Evolutionary conservation across 2,888 invertebrate genomes (phyloP).

Genomic region (Drosophila demipolita): DNA sequence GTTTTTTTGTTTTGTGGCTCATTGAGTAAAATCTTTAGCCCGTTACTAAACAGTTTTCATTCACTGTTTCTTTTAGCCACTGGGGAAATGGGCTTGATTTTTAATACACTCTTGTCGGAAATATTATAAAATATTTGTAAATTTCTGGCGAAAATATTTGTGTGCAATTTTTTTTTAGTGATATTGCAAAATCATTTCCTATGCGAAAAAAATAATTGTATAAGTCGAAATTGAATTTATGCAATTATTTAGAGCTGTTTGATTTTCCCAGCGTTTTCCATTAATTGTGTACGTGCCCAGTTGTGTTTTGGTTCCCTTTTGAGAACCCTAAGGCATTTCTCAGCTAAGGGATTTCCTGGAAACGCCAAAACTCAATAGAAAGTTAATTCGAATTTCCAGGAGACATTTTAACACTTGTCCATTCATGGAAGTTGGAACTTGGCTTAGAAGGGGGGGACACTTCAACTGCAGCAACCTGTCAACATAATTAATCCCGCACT

Average conservation of each 20-base stretch:
- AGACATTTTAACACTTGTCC: conserved; percentile 32
- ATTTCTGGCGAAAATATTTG: conserved; percentile 72
- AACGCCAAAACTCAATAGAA: conserved; percentile 32
- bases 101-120: conserved; percentile 18
- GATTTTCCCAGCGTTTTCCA: conserved; percentile 25
- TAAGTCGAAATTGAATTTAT: conserved; percentile 48
- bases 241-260: conserved; percentile 41
- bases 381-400: conserved; percentile 51
- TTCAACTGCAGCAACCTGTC: conserved; percentile 70
- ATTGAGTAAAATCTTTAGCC: conserved; percentile 43
- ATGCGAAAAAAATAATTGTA: conserved; percentile 45
- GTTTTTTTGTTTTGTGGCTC: conserved; percentile 19
- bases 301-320: conserved; percentile 19
- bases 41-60: conserved; percentile 59
- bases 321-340: conserved; percentile 13
- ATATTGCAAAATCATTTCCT: conserved; percentile 70
- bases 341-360: conserved; percentile 32
- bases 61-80: conserved; percentile 29
- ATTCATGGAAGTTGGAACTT: conserved; percentile 32
- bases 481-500: conserved; percentile 71
- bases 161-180: conserved; percentile 9
- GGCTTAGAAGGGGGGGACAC: conserved; percentile 33
- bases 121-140: conserved; percentile 60
- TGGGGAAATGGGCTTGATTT: conserved; percentile 49
- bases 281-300: conserved; percentile 47